Conservation (phyloP, 2,113 vertebrate genomes). For the Crypturellus undulatus region DNA sequence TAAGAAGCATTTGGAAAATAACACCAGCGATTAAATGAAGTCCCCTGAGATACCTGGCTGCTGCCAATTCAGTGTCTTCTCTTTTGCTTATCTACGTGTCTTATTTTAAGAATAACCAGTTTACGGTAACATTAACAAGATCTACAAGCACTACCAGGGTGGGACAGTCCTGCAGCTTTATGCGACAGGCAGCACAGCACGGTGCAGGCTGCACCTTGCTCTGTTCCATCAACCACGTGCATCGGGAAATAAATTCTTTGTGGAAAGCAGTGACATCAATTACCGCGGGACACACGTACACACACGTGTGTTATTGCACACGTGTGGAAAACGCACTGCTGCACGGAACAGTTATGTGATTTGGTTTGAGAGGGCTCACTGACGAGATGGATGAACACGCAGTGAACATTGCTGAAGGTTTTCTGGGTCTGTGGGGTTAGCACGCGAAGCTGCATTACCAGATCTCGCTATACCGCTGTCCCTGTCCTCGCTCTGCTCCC, state of each 20-base stretch:
- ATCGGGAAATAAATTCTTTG: neutral
- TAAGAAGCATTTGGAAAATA: neutral
- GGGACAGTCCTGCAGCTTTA: constrained; percentile 29
- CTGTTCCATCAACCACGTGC: neutral
- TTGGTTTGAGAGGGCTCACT: neutral
- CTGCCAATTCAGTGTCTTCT: neutral
- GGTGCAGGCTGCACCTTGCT: neutral
- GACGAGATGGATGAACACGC: neutral
- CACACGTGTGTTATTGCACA: neutral
- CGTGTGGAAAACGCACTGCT: neutral
- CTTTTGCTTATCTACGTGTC: neutral
- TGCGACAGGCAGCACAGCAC: neutral
- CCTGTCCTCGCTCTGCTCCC: constrained; percentile 90
- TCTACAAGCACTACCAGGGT: neutral
- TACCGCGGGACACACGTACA: rapidly evolving
- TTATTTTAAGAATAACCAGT: neutral
- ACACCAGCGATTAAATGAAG: neutral
- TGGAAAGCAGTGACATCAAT: neutral
- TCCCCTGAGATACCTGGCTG: neutral
- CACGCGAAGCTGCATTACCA: constrained; percentile 79
- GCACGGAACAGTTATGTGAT: neutral
- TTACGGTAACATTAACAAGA: neutral
- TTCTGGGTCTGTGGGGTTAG: constrained; percentile 1
- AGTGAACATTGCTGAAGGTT: neutral
- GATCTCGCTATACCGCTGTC: constrained; percentile 98